Conservation (phyloP, 1,140 invertebrate species). For the Sitodiplosis mosellana region DNA sequence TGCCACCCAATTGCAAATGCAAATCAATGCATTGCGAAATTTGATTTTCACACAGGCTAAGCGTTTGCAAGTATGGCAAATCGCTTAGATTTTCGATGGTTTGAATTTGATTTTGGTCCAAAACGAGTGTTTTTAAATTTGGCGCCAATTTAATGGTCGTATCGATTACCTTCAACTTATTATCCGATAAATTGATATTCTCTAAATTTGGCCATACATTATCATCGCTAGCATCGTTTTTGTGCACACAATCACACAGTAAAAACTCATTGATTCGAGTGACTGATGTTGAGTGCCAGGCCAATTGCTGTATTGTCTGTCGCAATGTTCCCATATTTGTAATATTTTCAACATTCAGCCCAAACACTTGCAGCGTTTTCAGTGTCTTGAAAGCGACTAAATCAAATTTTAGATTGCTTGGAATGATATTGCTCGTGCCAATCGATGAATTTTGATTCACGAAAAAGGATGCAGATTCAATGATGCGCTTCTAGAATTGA, state of each 20-base stretch:
- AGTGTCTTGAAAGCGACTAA: conserved; percentile 60
- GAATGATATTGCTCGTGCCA: conserved; percentile 64
- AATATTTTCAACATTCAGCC: conserved; percentile 42
- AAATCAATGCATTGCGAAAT: conserved; percentile 49
- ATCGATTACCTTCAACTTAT: conserved; percentile 59
- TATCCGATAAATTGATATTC: conserved; percentile 58
- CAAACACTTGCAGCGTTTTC: conserved; percentile 37
- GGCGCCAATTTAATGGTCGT: conserved; percentile 61
- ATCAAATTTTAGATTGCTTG: conserved; percentile 61
- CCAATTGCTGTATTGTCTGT: conserved; percentile 39
- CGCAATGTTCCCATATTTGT: conserved; percentile 42
- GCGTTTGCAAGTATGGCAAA: conserved; percentile 51
- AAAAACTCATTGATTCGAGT: conserved; percentile 47
- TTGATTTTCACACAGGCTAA: conserved; percentile 64
- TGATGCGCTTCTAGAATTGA: background rate
- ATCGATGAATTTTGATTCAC: conserved; percentile 12
- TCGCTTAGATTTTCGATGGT: conserved; percentile 59
- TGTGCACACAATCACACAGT: conserved; percentile 58
- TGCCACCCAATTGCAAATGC: conserved; percentile 73
- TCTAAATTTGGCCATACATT: conserved; percentile 44
- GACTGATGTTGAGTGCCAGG: conserved; percentile 38
- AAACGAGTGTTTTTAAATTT: conserved; percentile 47
- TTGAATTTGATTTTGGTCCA: conserved; percentile 58
- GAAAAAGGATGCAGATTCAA: background rate
- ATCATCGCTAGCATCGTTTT: conserved; percentile 28